Evolutionary conservation across 2,888 invertebrate genomes (phyloP), one percentile per base, ranked within the genome.

Genomic region (Panorpa germanica): DNA sequence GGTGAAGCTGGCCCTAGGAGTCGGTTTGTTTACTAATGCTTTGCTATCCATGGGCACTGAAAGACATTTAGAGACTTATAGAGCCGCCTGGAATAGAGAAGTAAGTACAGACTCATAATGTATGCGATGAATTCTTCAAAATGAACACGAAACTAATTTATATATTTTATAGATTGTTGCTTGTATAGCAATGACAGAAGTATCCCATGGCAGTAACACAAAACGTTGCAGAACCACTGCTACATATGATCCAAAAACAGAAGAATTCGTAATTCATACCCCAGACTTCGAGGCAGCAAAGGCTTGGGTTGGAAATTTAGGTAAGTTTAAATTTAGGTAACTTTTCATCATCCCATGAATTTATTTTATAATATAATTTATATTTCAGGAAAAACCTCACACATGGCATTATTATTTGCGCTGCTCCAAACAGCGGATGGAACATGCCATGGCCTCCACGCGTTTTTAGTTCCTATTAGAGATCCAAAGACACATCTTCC

Each of bases 221-320:
- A 82, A 83, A 41, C 74, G 74, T 29, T 80, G 93, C 70, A 67
- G 82, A 43, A 93, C 93, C 1, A 81, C 74, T 5, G 91, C 93
- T 4, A 81, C 71, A 1, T 95, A 80, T 54, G 83, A 91, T 51
- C 63, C 71, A 0, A 50, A 54, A 19, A 68, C 70, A 10, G 63
- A 74, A 55, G 72, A 78, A 53, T 93, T 91, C 55, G 61, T 91
- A 32, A 62, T 96, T 8, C 70, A 91, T 50, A 82, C 91, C 2
- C 91, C 95, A 0, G 82, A 88, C 55, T 82, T 91, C 57, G 81
- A 91, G 54, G 85, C 93, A 6, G 85, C 88, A 31, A 96, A 96
- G 63, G 88, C 88, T 56, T 95, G 93, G 93, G 73, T 78, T 44
- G 95, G 95, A 42, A 90, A 88, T 57, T 63, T 85, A 59, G 83